Percentiles rank a stretch among this genome's conserved stretches.
These are phyloP conservation scores for Alfaro cultratus DNA, from an alignment of 2,797 vertebrate species.

Conservation along the genomic window DNA sequence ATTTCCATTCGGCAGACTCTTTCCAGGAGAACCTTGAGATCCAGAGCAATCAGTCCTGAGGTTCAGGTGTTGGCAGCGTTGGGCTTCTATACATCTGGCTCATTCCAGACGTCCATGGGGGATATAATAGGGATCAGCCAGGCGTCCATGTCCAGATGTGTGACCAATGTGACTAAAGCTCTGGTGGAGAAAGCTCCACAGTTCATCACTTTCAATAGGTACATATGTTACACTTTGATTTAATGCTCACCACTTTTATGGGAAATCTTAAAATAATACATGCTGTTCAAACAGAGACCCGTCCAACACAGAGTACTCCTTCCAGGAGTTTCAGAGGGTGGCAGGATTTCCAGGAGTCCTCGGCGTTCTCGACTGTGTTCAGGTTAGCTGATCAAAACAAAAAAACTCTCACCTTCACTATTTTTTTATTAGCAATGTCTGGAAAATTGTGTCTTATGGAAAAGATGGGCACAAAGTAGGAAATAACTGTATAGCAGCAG, in stretches of 20 bases:
- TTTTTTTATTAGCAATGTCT: neutral
- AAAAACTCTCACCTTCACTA: too few species aligned
- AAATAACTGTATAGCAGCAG: neutral
- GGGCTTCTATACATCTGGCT: conserved; percentile 96
- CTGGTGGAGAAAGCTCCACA: conserved; percentile 91
- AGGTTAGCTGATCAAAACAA: conserved; percentile 46
- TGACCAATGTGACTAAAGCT: conserved; percentile 93
- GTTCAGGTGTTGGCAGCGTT: conserved; percentile 94
- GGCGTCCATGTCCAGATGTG: conserved; percentile 97
- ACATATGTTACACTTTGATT: neutral
- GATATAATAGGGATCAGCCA: conserved; percentile 97
- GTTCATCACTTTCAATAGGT: conserved; percentile 83
- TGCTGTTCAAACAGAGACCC: conserved; percentile 74
- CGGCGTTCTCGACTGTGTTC: conserved; percentile 91
- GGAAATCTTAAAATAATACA: neutral
- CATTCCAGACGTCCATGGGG: conserved; percentile 96
- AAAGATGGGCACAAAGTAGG: neutral
- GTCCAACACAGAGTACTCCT: conserved; percentile 81
- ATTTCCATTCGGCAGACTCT: conserved; percentile 66
- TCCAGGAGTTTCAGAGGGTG: conserved; percentile 89
- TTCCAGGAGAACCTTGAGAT: conserved; percentile 90
- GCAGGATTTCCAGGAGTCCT: conserved; percentile 92
- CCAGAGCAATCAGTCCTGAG: conserved; percentile 94
- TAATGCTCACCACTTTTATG: neutral
- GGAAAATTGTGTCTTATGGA: too few species aligned